These are phyloP conservation scores for Actinemys pallida DNA, from an alignment of 2,113 vertebrate species.

Conservation along the genomic window DNA sequence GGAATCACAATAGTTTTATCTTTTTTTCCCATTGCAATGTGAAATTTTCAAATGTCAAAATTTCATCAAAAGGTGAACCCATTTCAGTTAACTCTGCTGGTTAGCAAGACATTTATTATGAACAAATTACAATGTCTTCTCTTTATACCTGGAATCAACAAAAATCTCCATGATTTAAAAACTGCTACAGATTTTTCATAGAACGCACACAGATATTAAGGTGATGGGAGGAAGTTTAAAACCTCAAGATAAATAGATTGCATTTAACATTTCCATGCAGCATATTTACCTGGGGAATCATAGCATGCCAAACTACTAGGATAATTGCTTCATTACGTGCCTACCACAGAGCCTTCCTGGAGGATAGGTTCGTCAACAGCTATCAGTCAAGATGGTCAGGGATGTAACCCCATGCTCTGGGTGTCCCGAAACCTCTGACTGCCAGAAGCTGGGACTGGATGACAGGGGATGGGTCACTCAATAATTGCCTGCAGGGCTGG, in stretches of 20 bases:
- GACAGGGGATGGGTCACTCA: background rate
- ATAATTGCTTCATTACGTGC: background rate
- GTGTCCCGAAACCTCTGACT: too few relatives aligned
- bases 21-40: rapidly evolving
- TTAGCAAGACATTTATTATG: rapidly evolving
- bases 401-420: background rate
- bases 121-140: rapidly evolving
- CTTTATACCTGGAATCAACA: background rate
- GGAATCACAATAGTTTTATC: background rate
- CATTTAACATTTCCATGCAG: background rate
- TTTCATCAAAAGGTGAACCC: background rate
- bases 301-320: background rate
- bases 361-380: too few relatives aligned
- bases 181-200: too few relatives aligned
- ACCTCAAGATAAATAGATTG: background rate
- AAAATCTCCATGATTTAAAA: background rate
- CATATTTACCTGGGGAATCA: background rate
- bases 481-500: background rate
- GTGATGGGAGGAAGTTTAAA: background rate
- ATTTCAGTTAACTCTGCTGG: background rate
- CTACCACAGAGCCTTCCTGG: rapidly evolving
- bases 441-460: too few relatives aligned
- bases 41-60: background rate
- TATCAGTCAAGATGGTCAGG: too few relatives aligned
- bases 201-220: too few relatives aligned